phyloP scores from a whole-genome alignment of 2,888 invertebrate genomes.

The Norana najaformis region DNA sequence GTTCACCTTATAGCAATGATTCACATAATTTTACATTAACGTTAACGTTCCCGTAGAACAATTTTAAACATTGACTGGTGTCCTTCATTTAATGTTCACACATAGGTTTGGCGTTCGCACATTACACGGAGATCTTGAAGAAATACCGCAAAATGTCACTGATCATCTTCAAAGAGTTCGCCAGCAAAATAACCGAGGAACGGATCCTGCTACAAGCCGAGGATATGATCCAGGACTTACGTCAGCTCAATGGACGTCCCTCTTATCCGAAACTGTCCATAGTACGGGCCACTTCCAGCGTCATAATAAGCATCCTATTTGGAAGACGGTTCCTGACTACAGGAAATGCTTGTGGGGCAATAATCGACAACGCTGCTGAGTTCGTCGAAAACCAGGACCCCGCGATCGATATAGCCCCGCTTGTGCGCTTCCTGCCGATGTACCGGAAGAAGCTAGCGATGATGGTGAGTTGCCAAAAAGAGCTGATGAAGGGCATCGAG shows the following conservation, averaged over 20 bases:
- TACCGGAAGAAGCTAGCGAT: neutral
- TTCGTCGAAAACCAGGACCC: neutral
- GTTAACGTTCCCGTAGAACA: too few relatives aligned
- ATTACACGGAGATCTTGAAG: slow-evolving; percentile 31
- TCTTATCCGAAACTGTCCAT: neutral
- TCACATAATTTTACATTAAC: too few relatives aligned
- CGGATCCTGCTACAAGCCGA: slow-evolving; percentile 25
- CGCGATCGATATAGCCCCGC: neutral
- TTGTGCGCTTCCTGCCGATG: neutral
- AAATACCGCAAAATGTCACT: slow-evolving; percentile 31
- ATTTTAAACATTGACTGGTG: neutral
- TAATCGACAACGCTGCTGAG: neutral
- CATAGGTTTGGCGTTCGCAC: neutral
- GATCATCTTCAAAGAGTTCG: slow-evolving; percentile 32
- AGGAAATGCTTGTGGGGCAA: neutral
- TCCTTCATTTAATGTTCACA: neutral
- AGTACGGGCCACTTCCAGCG: neutral
- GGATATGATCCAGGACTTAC: neutral
- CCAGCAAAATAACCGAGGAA: slow-evolving; percentile 28
- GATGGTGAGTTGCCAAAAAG: neutral
- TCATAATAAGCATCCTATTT: slow-evolving; percentile 21
- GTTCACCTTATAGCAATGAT: too few relatives aligned
- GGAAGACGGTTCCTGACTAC: neutral
- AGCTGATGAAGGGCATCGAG: neutral
- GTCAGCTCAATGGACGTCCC: neutral